Evolutionary conservation across 1,140 invertebrate genomes (phyloP).

Genomic region (Uloborus diversus): DNA sequence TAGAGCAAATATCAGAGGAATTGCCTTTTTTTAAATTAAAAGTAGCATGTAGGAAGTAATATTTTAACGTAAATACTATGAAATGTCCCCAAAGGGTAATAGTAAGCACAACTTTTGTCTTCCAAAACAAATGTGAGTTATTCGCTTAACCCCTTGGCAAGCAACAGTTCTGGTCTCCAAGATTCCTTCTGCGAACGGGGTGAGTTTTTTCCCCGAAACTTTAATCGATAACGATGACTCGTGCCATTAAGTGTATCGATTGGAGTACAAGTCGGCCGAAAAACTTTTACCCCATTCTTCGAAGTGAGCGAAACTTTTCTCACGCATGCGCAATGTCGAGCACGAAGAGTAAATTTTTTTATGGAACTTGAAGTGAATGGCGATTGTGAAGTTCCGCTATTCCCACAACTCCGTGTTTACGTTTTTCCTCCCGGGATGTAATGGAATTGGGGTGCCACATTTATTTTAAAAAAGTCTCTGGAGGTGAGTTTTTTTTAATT

Average conservation of each 20-base stretch:
- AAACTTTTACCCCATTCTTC: conserved; percentile 48
- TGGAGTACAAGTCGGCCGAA: conserved; percentile 1
- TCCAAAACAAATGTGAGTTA: too few species aligned
- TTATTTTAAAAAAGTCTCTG: not conserved
- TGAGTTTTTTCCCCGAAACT: conserved; percentile 29
- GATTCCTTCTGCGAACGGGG: conserved; percentile 2
- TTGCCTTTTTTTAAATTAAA: too few species aligned
- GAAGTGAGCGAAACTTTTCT: conserved; percentile 47
- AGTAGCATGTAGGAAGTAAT: too few species aligned
- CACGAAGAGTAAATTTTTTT: not conserved
- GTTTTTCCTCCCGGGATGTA: not conserved
- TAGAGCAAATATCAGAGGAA: too few species aligned
- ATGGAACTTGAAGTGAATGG: too few species aligned
- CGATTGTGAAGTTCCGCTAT: too few species aligned
- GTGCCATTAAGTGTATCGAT: conserved; percentile 39
- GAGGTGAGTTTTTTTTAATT: too few species aligned
- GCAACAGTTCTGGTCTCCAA: too few species aligned
- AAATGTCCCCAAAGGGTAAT: too few species aligned
- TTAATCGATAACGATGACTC: conserved; percentile 49
- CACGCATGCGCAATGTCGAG: conserved; percentile 7
- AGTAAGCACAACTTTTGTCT: too few species aligned
- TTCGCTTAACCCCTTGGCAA: too few species aligned
- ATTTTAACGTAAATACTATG: too few species aligned
- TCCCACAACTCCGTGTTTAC: not conserved
- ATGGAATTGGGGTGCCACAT: not conserved